phyloP scores from a whole-genome alignment of 2,888 invertebrate species.

The Eucriotettix oculatus region DNA sequence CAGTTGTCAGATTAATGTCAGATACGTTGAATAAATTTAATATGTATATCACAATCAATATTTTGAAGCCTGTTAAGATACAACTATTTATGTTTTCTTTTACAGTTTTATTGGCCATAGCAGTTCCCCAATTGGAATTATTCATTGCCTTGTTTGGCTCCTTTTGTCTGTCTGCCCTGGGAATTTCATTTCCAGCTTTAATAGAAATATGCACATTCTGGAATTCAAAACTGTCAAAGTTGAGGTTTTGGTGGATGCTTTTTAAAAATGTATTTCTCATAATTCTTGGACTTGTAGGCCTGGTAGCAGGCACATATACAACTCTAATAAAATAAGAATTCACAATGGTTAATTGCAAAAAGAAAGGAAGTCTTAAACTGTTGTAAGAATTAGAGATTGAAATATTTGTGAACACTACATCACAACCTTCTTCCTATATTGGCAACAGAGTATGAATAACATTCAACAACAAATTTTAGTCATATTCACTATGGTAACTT shows the following conservation, averaged over 20 bases:
- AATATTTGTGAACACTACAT: no score
- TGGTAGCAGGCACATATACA: constrained; percentile 52
- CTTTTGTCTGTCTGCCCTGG: constrained; percentile 71
- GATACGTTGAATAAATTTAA: no score
- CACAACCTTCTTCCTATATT: no score
- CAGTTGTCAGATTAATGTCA: no score
- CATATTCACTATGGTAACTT: no score
- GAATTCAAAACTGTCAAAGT: constrained; percentile 39
- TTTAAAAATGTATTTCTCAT: constrained; percentile 44
- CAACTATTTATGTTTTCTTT: neutral
- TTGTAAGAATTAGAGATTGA: no score
- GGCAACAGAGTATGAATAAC: no score
- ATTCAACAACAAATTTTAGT: no score
- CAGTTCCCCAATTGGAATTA: constrained; percentile 64
- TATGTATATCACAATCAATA: no score
- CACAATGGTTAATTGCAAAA: no score
- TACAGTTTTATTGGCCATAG: constrained; percentile 42
- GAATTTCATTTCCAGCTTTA: constrained; percentile 77
- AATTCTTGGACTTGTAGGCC: constrained; percentile 44
- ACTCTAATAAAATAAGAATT: no score
- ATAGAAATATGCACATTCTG: constrained; percentile 68
- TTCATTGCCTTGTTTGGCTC: constrained; percentile 77
- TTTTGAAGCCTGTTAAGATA: neutral
- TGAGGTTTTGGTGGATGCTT: constrained; percentile 38
- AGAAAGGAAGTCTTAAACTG: no score